phyloP scores from a whole-genome alignment of 2,888 invertebrate species.

The Auanema sp. region DNA sequence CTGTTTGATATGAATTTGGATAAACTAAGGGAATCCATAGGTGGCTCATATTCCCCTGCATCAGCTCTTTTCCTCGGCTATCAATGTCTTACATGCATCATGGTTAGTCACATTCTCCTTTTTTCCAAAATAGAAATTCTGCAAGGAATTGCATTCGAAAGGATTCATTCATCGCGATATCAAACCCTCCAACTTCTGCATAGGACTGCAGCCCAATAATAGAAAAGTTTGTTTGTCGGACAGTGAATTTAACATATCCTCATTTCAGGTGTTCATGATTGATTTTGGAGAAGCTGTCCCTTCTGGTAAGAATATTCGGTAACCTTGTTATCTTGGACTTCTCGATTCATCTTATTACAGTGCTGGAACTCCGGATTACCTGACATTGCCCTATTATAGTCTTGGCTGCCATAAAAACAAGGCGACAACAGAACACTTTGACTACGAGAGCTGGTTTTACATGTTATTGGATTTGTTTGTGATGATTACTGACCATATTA shows the following conservation, averaged over 20 bases:
- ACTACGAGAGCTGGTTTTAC: constrained; percentile 21
- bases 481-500: too few relatives aligned
- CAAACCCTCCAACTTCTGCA: constrained; percentile 18
- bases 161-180: constrained; percentile 18
- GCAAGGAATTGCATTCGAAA: constrained; percentile 12
- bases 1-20: constrained; percentile 5
- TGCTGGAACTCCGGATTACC: constrained; percentile 11
- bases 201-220: constrained; percentile 4
- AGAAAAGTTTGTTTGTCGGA: constrained; percentile 3
- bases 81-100: neutral
- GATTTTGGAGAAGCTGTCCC: constrained; percentile 19
- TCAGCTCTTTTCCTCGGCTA: neutral
- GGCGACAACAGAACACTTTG: constrained; percentile 2
- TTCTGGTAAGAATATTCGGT: constrained; percentile 6
- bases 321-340: too few relatives aligned
- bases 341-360: too few relatives aligned
- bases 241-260: neutral
- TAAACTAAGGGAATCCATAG: neutral
- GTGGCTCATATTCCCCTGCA: neutral
- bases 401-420: constrained; percentile 9
- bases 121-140: neutral
- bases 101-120: neutral
- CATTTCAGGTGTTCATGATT: constrained; percentile 9
- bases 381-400: constrained; percentile 20
- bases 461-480: constrained; percentile 12